Evolutionary conservation across 2,113 vertebrate genomes (phyloP).

Genomic region (Cinclus mexicanus): DNA sequence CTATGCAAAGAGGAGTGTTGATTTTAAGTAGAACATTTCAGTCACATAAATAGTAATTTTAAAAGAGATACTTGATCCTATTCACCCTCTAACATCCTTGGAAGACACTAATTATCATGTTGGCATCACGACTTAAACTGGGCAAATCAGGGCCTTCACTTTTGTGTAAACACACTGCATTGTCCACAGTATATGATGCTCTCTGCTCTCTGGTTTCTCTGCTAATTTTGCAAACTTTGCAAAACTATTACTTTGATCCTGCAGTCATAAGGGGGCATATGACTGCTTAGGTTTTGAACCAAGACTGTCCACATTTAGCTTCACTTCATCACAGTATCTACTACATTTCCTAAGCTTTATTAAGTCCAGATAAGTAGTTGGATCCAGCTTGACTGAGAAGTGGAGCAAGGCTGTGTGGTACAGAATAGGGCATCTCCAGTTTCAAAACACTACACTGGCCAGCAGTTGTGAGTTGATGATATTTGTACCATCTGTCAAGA

Average conservation of each 20-base stretch:
- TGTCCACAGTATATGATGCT: not conserved
- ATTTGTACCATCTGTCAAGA: not conserved
- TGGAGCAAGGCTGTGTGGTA: not conserved
- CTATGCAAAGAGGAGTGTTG: not conserved
- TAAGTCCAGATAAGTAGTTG: not conserved
- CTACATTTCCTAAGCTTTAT: not conserved
- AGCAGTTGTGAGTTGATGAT: not conserved
- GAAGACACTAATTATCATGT: not conserved
- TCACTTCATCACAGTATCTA: not conserved
- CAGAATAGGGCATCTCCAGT: not conserved
- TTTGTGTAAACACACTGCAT: not conserved
- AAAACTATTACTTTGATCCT: not conserved
- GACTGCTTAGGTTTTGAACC: not conserved
- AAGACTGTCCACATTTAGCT: not conserved
- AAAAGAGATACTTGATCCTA: not conserved
- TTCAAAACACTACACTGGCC: not conserved
- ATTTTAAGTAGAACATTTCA: not conserved
- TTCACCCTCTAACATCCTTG: not conserved
- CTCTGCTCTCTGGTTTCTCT: not conserved
- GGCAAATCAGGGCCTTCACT: not conserved
- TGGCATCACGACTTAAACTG: not conserved
- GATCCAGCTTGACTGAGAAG: not conserved
- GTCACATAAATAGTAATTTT: not conserved
- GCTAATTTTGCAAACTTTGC: not conserved
- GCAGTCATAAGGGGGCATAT: not conserved